Base-by-base conservation (phyloP, 92 coral and sea anemone species). In the Paragorgia papillata region DNA sequence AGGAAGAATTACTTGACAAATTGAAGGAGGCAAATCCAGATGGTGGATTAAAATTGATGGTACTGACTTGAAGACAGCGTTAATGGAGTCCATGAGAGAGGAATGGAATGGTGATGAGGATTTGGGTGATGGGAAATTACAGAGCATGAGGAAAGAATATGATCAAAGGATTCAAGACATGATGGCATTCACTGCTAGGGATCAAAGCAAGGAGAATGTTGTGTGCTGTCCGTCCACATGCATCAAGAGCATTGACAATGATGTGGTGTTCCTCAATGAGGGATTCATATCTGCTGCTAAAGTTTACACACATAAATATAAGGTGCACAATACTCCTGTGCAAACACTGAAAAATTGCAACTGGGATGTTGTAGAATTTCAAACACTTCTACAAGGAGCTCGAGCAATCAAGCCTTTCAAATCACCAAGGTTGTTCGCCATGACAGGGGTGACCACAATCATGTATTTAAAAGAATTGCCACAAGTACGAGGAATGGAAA, bases 1-100 rank as follows among this genome's bases (percentile, higher is more conserved):
- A 80, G 79, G 84, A 37, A 18, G 68, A 51, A 21, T 80, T 79
- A 56, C 28, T 80, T 7, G 43, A 67, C 13, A 66, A 26, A 12
- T 62, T 81, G 9, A 62, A 81, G 18, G 19, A 17, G n/a, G 80
- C 75, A 0, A 80, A 80, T 71, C 73, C 85, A 2, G 33, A 25
- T 46, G 79, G 88, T 84, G 84, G 88, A 25, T 84, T 0, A 84
- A 84, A 56, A 30, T 84, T 20, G 84, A 84, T 78, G 88, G 80
- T 1, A 84, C 88, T 0, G 84, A 79, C 24, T 51, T 84, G 0
- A 84, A 79, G 50, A 62, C 37, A 13, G 70, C 60, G 3, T 14
- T 84, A 17, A 84, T 79, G 88, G 80, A 84, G 17, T 84, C 88
- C 1, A 19, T 37, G 18, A 40, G 51, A 15, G 79, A 79, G 1